These are phyloP conservation scores for Urosaurus nigricauda DNA, from an alignment of 2,797 vertebrate species.

Conservation along the genomic window DNA sequence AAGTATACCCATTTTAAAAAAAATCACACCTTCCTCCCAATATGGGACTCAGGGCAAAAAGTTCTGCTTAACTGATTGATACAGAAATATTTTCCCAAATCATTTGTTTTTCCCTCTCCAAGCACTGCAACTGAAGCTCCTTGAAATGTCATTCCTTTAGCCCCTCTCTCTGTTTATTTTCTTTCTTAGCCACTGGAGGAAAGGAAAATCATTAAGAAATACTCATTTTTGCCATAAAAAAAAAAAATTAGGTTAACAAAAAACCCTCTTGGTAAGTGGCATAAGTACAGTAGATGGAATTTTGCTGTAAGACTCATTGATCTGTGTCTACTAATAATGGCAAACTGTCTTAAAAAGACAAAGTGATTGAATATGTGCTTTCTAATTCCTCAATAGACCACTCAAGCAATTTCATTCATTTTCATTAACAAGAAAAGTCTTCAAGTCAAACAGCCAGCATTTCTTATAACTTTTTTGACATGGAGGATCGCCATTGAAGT, in stretches of 20 bases:
- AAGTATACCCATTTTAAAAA: too few species aligned
- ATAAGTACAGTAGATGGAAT: constrained; percentile 21
- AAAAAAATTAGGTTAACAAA: constrained; percentile 40
- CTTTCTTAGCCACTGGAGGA: neutral
- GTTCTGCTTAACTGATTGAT: neutral
- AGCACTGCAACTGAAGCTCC: neutral
- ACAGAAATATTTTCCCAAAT: neutral
- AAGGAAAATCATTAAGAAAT: constrained; percentile 6
- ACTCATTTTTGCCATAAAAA: constrained; percentile 23
- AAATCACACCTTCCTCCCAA: too few species aligned
- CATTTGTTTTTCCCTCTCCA: neutral
- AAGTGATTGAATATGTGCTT: constrained; percentile 36
- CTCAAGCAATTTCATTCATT: constrained; percentile 47
- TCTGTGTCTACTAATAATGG: constrained; percentile 21
- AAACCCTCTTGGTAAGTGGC: constrained; percentile 8
- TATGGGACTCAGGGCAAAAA: too few species aligned
- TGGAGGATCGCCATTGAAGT: neutral
- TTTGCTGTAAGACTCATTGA: constrained; percentile 50
- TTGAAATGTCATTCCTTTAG: neutral
- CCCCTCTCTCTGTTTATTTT: neutral
- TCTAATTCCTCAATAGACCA: constrained; percentile 54
- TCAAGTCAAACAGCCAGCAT: constrained; percentile 20
- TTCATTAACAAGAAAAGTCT: constrained; percentile 49
- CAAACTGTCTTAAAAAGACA: constrained; percentile 51
- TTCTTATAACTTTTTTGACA: constrained; percentile 13